Evolutionary conservation across 2,888 invertebrate species (phyloP).

Genomic region (Mesorhabditis belari): DNA sequence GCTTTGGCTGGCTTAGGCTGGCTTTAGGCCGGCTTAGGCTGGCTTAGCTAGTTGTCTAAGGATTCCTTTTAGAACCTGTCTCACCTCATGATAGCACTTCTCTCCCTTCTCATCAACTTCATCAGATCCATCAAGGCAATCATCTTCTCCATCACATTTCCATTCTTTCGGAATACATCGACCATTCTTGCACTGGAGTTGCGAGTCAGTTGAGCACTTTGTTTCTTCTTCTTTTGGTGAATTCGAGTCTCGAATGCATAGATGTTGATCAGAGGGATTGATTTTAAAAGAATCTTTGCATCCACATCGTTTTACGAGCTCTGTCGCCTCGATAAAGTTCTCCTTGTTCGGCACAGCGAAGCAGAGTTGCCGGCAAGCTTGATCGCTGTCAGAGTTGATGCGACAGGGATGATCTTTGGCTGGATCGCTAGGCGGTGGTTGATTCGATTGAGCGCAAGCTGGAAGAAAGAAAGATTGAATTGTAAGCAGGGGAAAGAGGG

Average conservation of each 20-base stretch:
- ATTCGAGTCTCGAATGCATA: background rate
- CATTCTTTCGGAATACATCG: constrained; percentile 69
- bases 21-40: no score
- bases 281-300: constrained; percentile 37
- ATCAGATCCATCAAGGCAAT: constrained; percentile 85
- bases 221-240: background rate
- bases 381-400: constrained; percentile 66
- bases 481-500: constrained; percentile 3
- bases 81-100: constrained; percentile 39
- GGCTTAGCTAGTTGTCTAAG: no score
- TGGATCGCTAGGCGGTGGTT: constrained; percentile 43
- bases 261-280: background rate
- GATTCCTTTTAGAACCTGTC: no score
- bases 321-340: constrained; percentile 6
- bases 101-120: constrained; percentile 63
- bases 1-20: no score
- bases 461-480: constrained; percentile 22
- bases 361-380: constrained; percentile 81
- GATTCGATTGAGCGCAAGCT: constrained; percentile 45
- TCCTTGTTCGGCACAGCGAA: constrained; percentile 60
- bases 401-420: constrained; percentile 45
- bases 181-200: constrained; percentile 72
- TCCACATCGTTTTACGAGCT: constrained; percentile 40
- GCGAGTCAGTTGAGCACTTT: constrained; percentile 32
- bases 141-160: constrained; percentile 80